Evolutionary conservation across 2,888 invertebrate species (phyloP).

Genomic region (Melieria crassipennis): DNA sequence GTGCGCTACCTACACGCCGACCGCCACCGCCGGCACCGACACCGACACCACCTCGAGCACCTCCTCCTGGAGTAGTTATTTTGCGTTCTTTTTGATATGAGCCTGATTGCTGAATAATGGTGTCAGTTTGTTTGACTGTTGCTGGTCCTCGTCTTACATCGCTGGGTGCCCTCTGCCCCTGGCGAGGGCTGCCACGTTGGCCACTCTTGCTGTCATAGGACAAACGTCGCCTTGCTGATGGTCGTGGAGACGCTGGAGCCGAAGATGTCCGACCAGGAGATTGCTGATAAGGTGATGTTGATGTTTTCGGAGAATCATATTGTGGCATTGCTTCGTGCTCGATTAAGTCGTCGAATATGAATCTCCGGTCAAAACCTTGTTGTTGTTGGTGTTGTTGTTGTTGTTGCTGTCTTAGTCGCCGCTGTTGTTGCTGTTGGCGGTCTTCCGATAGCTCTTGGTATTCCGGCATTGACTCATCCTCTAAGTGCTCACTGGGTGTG

Average conservation of each 20-base stretch:
- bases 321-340: no score
- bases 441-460: slow-evolving; percentile 18
- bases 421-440: no score
- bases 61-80: background rate
- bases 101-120: slow-evolving; percentile 18
- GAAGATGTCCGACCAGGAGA: slow-evolving; percentile 20
- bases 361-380: no score
- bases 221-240: slow-evolving; percentile 10
- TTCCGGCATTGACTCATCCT: slow-evolving; percentile 16
- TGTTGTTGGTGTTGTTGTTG: background rate
- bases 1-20: background rate
- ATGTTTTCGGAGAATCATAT: no score
- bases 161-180: background rate
- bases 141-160: background rate
- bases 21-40: background rate
- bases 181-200: background rate
- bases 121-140: slow-evolving; percentile 16
- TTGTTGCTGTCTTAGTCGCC: no score
- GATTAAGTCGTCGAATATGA: no score
- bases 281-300: slow-evolving; percentile 4
- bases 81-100: slow-evolving; percentile 14
- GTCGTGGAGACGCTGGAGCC: slow-evolving; percentile 27
- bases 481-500: slow-evolving; percentile 9
- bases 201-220: slow-evolving; percentile 14
- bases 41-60: background rate